phyloP scores from a whole-genome alignment of 1,140 invertebrate species.

The Saccostrea glomerata region DNA sequence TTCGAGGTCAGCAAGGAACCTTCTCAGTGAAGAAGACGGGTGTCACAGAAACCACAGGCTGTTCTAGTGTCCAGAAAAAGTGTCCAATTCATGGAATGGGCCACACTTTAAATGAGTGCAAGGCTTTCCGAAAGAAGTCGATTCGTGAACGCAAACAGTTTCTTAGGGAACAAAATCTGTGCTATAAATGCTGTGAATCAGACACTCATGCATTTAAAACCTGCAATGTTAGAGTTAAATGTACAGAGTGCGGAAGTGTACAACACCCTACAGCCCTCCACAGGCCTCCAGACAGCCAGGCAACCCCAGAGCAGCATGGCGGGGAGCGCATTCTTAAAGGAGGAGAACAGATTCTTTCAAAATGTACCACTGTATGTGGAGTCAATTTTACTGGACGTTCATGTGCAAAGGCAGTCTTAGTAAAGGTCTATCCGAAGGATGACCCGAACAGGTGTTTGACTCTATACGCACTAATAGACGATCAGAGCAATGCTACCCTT shows the following conservation, averaged over 20 bases:
- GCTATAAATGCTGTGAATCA: constrained; percentile 34
- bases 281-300: not conserved
- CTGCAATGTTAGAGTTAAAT: constrained; percentile 14
- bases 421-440: constrained; percentile 47
- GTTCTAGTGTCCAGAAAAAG: not conserved
- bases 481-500: constrained; percentile 53
- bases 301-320: no score
- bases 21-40: constrained; percentile 2
- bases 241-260: constrained; percentile 23
- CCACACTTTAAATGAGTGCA: constrained; percentile 32
- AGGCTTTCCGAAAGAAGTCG: no score
- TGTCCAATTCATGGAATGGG: constrained; percentile 21
- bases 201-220: not conserved
- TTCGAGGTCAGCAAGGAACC: not conserved
- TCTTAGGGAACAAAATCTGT: constrained; percentile 37
- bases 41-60: not conserved
- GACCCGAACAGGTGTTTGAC: constrained; percentile 1
- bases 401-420: constrained; percentile 53
- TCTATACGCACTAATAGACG: constrained; percentile 57
- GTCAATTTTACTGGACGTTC: constrained; percentile 49
- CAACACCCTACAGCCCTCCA: constrained; percentile 34
- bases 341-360: constrained; percentile 3
- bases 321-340: not conserved
- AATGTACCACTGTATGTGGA: constrained; percentile 49
- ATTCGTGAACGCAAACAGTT: no score